These are phyloP conservation scores for Zoanthus gigantus DNA, from an alignment of 92 coral and sea anemone genomes.

Conservation along the genomic window DNA sequence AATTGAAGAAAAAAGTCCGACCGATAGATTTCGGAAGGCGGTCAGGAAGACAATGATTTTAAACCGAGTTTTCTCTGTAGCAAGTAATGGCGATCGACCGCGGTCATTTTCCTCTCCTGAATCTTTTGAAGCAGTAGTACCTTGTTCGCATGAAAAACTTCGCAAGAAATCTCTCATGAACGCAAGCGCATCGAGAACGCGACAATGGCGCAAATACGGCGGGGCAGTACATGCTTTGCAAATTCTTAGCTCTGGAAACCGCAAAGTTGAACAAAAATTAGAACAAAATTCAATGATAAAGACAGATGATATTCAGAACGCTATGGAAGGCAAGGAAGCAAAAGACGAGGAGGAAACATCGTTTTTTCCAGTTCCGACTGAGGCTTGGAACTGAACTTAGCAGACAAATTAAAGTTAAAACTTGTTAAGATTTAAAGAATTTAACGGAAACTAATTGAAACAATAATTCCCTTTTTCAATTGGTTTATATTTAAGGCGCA, in stretches of 20 bases:
- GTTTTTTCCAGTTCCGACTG: not conserved
- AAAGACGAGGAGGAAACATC: not conserved
- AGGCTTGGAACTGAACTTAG: not conserved
- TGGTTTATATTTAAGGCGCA: too few species aligned
- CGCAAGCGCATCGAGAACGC: conserved; percentile 23
- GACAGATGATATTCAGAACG: not conserved
- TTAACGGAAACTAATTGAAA: too few species aligned
- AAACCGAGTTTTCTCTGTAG: conserved; percentile 48
- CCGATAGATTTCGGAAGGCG: conserved; percentile 53
- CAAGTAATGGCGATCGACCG: not conserved
- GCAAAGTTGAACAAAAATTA: not conserved
- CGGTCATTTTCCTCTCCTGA: not conserved
- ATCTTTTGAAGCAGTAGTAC: not conserved
- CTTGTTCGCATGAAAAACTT: not conserved
- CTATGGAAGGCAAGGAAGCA: not conserved
- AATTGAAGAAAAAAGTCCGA: not conserved
- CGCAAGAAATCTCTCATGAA: conserved; percentile 21
- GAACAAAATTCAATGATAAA: not conserved
- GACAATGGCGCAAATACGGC: conserved; percentile 25
- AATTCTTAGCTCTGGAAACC: not conserved
- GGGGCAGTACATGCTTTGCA: not conserved
- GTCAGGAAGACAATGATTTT: conserved; percentile 73
- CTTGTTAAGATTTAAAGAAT: not conserved
- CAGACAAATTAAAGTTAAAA: not conserved
- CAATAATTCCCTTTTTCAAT: too few species aligned